Percentiles rank a stretch among this genome's conserved stretches.
Evolutionary conservation across 2,888 invertebrate species (phyloP).

Genomic region (Melanostoma scalare): DNA sequence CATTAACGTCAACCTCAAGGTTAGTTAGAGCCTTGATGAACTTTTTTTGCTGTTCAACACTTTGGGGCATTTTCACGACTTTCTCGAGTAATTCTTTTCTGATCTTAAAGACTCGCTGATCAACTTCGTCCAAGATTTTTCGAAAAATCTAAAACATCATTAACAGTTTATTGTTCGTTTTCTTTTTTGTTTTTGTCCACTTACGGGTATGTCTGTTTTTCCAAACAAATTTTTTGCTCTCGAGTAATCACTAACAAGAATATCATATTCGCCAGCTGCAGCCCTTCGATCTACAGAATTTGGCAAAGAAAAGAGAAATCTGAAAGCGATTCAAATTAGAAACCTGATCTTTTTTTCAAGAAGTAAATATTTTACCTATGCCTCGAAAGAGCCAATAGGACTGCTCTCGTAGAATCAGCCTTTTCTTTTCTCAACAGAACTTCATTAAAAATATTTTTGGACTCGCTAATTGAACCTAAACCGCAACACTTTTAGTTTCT

Average conservation of each 20-base stretch:
- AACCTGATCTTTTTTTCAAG: neutral
- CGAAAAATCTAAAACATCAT: conserved; percentile 87
- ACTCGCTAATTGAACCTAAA: conserved; percentile 93
- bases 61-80: conserved; percentile 94
- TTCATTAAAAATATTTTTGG: conserved; percentile 95
- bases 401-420: conserved; percentile 97
- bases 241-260: conserved; percentile 98
- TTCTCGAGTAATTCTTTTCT: conserved; percentile 91
- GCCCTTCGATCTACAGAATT: conserved; percentile 97
- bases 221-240: conserved; percentile 97
- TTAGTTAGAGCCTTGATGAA: conserved; percentile 92
- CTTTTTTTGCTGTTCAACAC: conserved; percentile 96
- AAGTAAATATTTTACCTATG: conserved; percentile 86
- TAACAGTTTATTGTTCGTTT: too few relatives aligned
- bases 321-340: conserved; percentile 23
- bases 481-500: conserved; percentile 46
- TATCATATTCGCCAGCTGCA: conserved; percentile 96
- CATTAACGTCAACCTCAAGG: conserved; percentile 84
- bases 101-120: conserved; percentile 91
- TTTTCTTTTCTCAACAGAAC: conserved; percentile 95
- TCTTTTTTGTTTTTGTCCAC: conserved; percentile 4
- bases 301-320: conserved; percentile 95
- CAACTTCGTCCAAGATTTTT: conserved; percentile 95
- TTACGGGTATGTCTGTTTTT: conserved; percentile 93
- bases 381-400: conserved; percentile 94